Evolutionary conservation across 2,888 invertebrate species (phyloP).

Genomic region (Apotomis turbidana): DNA sequence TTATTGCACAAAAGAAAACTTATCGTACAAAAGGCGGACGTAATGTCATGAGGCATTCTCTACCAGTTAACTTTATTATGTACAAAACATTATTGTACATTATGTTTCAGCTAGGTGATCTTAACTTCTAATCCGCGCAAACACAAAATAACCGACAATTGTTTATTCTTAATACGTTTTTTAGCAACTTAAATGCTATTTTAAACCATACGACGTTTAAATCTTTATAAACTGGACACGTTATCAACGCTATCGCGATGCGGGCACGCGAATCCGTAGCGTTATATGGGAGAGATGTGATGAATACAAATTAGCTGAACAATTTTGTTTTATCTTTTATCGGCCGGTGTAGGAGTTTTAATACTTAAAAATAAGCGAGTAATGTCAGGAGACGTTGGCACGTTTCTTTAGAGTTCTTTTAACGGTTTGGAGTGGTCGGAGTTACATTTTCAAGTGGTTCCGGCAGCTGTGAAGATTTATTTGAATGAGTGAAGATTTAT

Average conservation of each 20-base stretch:
- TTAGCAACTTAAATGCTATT: slow-evolving; percentile 31
- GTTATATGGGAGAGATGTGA: slow-evolving; percentile 73
- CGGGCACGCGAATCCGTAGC: slow-evolving; percentile 73
- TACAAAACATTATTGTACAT: too few relatives aligned
- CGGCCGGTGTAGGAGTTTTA: slow-evolving; percentile 32
- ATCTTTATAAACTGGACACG: slow-evolving; percentile 56
- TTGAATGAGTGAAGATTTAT: neutral
- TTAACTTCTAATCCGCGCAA: too few relatives aligned
- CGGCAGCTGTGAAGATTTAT: slow-evolving; percentile 50
- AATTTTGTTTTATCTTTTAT: slow-evolving; percentile 69
- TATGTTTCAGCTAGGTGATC: too few relatives aligned
- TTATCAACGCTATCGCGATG: slow-evolving; percentile 68
- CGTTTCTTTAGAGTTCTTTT: slow-evolving; percentile 8
- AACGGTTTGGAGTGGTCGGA: slow-evolving; percentile 9
- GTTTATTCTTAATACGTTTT: slow-evolving; percentile 6
- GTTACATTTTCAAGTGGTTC: slow-evolving; percentile 44
- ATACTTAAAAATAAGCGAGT: slow-evolving; percentile 19
- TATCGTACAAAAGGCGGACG: too few relatives aligned
- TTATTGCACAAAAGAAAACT: too few relatives aligned
- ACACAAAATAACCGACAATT: too few relatives aligned
- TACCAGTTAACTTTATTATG: too few relatives aligned
- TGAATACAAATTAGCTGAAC: slow-evolving; percentile 74
- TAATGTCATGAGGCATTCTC: too few relatives aligned
- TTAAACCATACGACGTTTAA: slow-evolving; percentile 41
- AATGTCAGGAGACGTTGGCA: slow-evolving; percentile 12